Evolutionary conservation across 1,140 invertebrate species (phyloP), one percentile per base, ranked within the genome.

Genomic region (Pogonomyrmex barbatus): DNA sequence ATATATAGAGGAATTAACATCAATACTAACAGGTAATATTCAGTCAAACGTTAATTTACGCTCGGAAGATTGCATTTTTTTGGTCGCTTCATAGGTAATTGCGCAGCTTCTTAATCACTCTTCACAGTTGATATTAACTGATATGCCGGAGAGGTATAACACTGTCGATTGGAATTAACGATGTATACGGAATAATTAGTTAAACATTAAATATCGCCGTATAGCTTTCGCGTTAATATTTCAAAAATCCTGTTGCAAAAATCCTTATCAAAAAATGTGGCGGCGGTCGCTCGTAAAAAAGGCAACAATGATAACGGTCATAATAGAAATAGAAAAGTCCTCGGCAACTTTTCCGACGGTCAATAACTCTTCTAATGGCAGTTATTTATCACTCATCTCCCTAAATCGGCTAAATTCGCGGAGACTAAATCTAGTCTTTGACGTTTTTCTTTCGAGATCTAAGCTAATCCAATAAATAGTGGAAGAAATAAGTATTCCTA

Each of bases 391-490:
- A 68, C 71, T 84, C 88, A 60, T 70, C 86, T 76, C 30, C 54
- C 58, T 87, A 86, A 83, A 47, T 87, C 36, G 42, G 60, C 54
- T 87, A 75, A 58, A 30, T 81, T 71, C 62, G 50, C 73, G 73
- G 56, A 68, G 47, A 65, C 54, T 83, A 75, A 79, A 78, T 65
- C 78, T 88, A 73, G 78, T 87, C 65, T 75, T 60, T 86, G 36
- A 91, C 82, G 85, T 83, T 75, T 30, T 33, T 56, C 56, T 85
- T 78, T 90, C 88, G 68, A 89, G 87, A 84, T 87, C 85, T 90
- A 92, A 92, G 86, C 89, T 93, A 92, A 92, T 93, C 81, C 81
- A 93, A 92, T 93, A 94, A 94, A 94, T 94, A 94, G 79, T 94
- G 93, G 93, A 94, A 94, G 92, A 92, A 90, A 92, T 87, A 93